Base-by-base conservation (phyloP, 2,888 invertebrate genomes). In the Odontothrips loti region DNA sequence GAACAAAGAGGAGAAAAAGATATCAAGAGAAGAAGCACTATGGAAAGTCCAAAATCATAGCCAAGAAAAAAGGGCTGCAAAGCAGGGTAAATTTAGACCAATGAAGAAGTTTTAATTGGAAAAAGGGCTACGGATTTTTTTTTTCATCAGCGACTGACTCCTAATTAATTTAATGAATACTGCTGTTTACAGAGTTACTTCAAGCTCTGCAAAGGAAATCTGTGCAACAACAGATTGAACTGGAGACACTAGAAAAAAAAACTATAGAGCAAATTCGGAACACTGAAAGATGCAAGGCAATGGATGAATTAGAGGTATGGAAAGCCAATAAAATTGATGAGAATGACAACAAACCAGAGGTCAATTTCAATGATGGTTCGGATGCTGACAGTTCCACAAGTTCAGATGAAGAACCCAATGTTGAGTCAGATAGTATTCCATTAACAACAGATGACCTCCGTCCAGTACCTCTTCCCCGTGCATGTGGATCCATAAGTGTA, bases 231-330 rank as follows among this genome's bases (percentile, higher is more conserved):
- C 92, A 92, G 85, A 91, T 93, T 83, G 87, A 88, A 84, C 86
- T 91, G 20, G 91, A 92, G 84, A 89, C 90, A 0, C 87, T 88
- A 83, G 90, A 90, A 79, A 89, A 92, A 83, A 87, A 89, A 75
- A 85, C 90, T 83, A 94, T 95, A 87, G 91, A 93, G 82, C 86
- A 88, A 0, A 89, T 92, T 80, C 91, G 91, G 85, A 90, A 92
- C 83, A 86, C 86, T 0, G 92, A 93, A 86, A 89, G 91, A 83
- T 87, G 89, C 79, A 89, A 89, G 85, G 93, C 93, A 3, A 91
- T 93, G 88, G 88, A 90, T 0, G 91, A 93, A 83, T 87, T 94
- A 78, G 91, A 93, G 85, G 88, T 89, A 81, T 93, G 91, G 91
- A 88, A 78, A 80, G 79, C 15, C 68, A 23, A 80, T 51, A n/a